Percentiles rank a stretch among this genome's conserved stretches.
Evolutionary conservation across 2,888 invertebrate species (phyloP).

Genomic region (Stenurella melanura): DNA sequence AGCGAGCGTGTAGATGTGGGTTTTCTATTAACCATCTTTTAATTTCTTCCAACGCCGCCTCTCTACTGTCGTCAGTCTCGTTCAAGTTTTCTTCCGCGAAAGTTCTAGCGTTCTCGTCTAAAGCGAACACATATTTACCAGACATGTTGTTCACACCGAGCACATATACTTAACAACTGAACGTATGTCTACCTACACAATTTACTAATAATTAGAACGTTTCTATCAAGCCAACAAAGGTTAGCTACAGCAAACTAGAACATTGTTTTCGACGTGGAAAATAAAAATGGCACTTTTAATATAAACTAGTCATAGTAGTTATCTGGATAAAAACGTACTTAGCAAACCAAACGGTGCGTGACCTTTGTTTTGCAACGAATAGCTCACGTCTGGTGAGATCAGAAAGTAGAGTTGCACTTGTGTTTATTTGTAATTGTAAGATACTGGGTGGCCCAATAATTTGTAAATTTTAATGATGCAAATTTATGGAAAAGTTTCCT

Average conservation of each 20-base stretch:
- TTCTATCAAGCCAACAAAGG: not conserved
- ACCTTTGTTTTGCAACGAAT: not conserved
- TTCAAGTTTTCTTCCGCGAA: slow-evolving; percentile 59
- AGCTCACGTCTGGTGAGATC: not conserved
- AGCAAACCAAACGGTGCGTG: not conserved
- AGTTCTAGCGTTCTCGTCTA: not conserved
- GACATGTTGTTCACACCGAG: slow-evolving; percentile 10
- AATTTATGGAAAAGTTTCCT: no score
- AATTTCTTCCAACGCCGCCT: slow-evolving; percentile 66
- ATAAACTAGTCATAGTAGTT: not conserved
- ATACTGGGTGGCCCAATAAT: no score
- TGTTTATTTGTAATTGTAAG: no score
- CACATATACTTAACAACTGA: slow-evolving; percentile 8
- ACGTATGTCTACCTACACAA: not conserved
- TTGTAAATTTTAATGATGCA: no score
- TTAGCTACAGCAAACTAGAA: not conserved
- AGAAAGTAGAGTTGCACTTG: no score
- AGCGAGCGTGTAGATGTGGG: slow-evolving; percentile 70
- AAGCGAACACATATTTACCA: slow-evolving; percentile 20
- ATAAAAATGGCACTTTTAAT: not conserved
- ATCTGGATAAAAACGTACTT: not conserved
- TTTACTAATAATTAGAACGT: not conserved
- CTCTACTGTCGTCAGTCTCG: slow-evolving; percentile 66
- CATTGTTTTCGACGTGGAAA: not conserved
- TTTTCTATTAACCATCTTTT: slow-evolving; percentile 74